Conservation (phyloP, 2,797 vertebrate genomes). For the Danio tinwini region DNA sequence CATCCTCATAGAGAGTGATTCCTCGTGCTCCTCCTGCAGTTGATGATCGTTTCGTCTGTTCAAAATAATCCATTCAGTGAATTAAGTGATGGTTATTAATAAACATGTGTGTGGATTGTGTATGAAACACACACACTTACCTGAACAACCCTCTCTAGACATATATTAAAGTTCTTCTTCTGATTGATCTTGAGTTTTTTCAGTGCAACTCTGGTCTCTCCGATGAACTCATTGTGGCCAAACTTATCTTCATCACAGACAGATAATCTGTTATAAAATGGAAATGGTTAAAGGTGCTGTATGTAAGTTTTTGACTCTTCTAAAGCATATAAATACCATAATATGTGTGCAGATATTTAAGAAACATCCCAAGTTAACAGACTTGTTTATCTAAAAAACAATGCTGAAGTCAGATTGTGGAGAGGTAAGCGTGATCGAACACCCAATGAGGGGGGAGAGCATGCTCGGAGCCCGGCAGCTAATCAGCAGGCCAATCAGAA, state of each 20-base stretch:
- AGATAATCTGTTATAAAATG: slow-evolving; percentile 81
- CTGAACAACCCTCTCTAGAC: slow-evolving; percentile 91
- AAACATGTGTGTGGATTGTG: not conserved
- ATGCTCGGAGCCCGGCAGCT: too few species aligned
- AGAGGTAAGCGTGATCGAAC: too few species aligned
- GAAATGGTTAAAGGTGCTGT: too few species aligned
- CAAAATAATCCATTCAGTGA: not conserved
- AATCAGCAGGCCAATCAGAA: too few species aligned
- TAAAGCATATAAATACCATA: too few species aligned
- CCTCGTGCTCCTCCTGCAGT: slow-evolving; percentile 87
- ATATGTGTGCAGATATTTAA: too few species aligned
- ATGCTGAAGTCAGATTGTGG: too few species aligned
- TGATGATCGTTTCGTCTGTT: slow-evolving; percentile 88
- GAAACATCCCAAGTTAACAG: too few species aligned
- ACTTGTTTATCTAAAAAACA: too few species aligned
- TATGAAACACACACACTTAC: slow-evolving; percentile 74
- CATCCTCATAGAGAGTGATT: slow-evolving; percentile 94
- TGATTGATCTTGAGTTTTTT: slow-evolving; percentile 94
- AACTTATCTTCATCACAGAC: slow-evolving; percentile 98
- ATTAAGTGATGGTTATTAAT: not conserved
- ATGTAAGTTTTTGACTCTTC: too few species aligned
- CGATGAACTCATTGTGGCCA: slow-evolving; percentile 97
- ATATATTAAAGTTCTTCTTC: slow-evolving; percentile 96
- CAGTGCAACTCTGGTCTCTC: slow-evolving; percentile 93
- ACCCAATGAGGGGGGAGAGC: too few species aligned